Evolutionary conservation across 2,797 vertebrate genomes (phyloP).

Genomic region (Acanthis flammea): DNA sequence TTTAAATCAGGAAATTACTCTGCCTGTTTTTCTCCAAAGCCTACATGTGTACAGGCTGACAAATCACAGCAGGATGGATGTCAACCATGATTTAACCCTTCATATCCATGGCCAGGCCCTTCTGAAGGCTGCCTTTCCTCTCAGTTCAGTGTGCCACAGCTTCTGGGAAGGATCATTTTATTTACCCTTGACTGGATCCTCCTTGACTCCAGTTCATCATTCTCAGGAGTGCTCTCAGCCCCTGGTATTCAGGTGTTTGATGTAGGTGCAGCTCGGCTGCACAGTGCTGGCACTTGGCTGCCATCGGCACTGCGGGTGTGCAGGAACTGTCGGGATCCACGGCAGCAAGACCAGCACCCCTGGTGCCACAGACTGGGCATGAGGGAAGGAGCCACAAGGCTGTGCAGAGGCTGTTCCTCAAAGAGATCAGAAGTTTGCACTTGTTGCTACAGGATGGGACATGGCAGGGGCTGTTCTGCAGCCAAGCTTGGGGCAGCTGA

Average conservation of each 20-base stretch:
- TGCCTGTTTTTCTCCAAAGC: conserved; percentile 61
- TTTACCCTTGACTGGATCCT: neutral
- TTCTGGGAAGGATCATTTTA: neutral
- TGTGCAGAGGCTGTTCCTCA: neutral
- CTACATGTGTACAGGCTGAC: conserved; percentile 33
- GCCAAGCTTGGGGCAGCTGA: neutral
- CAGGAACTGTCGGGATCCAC: neutral
- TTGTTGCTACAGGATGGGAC: neutral
- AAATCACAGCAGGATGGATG: conserved; percentile 39
- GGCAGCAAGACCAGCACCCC: rapidly evolving
- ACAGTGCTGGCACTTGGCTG: rapidly evolving
- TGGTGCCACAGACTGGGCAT: neutral
- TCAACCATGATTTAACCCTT: conserved; percentile 49
- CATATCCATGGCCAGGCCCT: neutral
- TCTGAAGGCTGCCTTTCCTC: neutral
- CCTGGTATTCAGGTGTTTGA: neutral
- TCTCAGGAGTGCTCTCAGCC: neutral
- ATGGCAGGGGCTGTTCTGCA: neutral
- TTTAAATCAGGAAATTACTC: conserved; percentile 67
- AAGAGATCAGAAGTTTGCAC: neutral
- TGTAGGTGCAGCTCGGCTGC: neutral
- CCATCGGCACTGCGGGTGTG: rapidly evolving
- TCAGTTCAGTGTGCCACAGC: neutral
- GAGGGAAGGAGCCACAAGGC: neutral
- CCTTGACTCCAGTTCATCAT: neutral